Conservation (phyloP, 2,888 invertebrate genomes). For the Pseudanteris insignis region DNA sequence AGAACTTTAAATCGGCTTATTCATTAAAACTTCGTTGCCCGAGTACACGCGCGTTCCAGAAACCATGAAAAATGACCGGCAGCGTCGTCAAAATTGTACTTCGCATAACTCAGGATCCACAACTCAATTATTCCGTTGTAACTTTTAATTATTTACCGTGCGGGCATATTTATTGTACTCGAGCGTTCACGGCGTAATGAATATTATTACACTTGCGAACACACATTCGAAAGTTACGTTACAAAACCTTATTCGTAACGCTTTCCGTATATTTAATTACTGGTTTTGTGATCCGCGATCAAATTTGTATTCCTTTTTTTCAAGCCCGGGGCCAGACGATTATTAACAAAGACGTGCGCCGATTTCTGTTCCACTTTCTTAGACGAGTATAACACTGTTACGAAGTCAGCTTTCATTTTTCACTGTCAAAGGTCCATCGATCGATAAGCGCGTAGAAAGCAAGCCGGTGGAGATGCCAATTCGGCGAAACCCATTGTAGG, state of each 20-base stretch:
- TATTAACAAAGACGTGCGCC: constrained; percentile 42
- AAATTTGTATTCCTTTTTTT: constrained; percentile 31
- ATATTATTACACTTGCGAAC: constrained; percentile 11
- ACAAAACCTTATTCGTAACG: constrained; percentile 29
- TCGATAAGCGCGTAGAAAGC: constrained; percentile 46
- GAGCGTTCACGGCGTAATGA: constrained; percentile 1
- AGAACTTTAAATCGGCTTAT: too few species aligned
- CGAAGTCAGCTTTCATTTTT: constrained; percentile 46
- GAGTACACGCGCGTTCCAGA: neutral
- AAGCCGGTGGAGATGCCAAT: constrained; percentile 41
- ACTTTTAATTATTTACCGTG: constrained; percentile 20
- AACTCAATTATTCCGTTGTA: constrained; percentile 15
- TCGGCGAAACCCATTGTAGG: constrained; percentile 36
- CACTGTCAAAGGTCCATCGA: constrained; percentile 48
- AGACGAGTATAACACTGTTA: constrained; percentile 30
- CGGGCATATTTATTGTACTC: neutral
- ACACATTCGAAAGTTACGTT: constrained; percentile 15
- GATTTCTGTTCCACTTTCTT: constrained; percentile 48
- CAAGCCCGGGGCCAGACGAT: constrained; percentile 23
- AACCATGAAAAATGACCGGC: constrained; percentile 2
- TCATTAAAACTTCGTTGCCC: too few species aligned
- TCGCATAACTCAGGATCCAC: constrained; percentile 11
- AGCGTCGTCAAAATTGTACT: constrained; percentile 3
- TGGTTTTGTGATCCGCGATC: constrained; percentile 15
- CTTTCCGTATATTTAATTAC: constrained; percentile 34